A percentile compares a stretch with the other conserved stretches of the same genome.
These are phyloP conservation scores for Lepisosteus oculatus DNA, from an alignment of 2,113 vertebrate genomes.

Conservation along the genomic window DNA sequence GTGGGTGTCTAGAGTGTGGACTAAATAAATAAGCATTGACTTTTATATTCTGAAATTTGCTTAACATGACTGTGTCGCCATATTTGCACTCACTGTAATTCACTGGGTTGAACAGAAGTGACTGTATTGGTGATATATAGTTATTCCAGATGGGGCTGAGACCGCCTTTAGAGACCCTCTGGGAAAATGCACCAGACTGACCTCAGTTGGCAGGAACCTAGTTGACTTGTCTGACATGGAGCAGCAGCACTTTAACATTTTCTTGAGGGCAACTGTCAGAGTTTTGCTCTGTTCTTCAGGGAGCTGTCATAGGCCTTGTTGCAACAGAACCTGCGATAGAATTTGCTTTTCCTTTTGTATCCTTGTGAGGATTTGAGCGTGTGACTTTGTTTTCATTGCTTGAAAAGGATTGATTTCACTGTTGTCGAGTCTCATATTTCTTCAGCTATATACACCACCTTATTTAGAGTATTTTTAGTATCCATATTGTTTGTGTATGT, in stretches of 20 bases:
- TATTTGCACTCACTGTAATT: too few species aligned
- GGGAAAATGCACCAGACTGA: slow-evolving; percentile 19
- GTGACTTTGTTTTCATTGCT: slow-evolving; percentile 5
- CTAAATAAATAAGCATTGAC: too few species aligned
- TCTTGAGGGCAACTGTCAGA: slow-evolving; percentile 22
- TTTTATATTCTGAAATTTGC: too few species aligned
- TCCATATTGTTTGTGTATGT: neutral
- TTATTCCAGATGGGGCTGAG: too few species aligned
- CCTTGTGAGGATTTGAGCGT: neutral
- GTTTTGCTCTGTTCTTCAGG: slow-evolving; percentile 18
- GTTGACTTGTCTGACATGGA: slow-evolving; percentile 20
- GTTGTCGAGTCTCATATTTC: neutral
- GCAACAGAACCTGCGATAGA: slow-evolving; percentile 19
- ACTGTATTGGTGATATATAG: too few species aligned
- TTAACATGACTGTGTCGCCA: too few species aligned
- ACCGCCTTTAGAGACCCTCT: too few species aligned
- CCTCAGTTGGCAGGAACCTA: slow-evolving; percentile 19
- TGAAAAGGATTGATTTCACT: slow-evolving; percentile 5
- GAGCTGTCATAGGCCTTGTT: slow-evolving; percentile 21
- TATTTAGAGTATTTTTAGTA: too few species aligned
- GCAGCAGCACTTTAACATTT: slow-evolving; percentile 16
- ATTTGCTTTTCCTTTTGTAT: neutral
- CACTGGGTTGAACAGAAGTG: too few species aligned
- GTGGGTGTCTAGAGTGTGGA: too few species aligned
- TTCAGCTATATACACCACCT: too few species aligned